Evolutionary conservation across 2,113 vertebrate species (phyloP).

Genomic region (Nycticorax nycticorax): DNA sequence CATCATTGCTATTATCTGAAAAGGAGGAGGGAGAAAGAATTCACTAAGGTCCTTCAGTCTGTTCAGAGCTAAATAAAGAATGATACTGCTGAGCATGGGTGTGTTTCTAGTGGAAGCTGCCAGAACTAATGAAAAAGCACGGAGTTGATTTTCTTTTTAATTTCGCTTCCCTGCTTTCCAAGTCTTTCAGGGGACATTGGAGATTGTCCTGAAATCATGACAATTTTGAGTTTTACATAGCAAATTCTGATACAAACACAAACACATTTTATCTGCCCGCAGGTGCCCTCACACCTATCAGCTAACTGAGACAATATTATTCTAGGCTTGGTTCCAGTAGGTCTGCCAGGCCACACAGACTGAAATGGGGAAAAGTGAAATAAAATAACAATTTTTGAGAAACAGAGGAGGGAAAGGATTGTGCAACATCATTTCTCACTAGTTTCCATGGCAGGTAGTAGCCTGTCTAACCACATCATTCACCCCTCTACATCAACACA

Average conservation of each 20-base stretch:
- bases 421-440: not conserved
- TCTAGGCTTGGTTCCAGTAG: constrained; percentile 38
- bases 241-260: constrained; percentile 1
- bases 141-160: constrained; percentile 35
- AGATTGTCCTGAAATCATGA: constrained; percentile 6
- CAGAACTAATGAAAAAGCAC: constrained; percentile 48
- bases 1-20: constrained; percentile 24
- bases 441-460: not conserved
- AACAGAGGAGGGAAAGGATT: not conserved
- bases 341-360: constrained; percentile 50
- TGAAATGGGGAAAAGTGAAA: constrained; percentile 35
- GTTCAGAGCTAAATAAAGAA: constrained; percentile 64
- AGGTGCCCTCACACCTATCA: constrained; percentile 59
- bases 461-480: not conserved
- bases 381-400: constrained; percentile 21
- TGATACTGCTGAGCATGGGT: constrained; percentile 48
- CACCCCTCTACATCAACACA: not conserved
- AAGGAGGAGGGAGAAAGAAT: constrained; percentile 28
- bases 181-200: not conserved
- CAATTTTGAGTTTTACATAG: not conserved
- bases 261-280: constrained; percentile 34
- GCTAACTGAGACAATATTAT: constrained; percentile 40
- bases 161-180: not conserved
- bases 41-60: constrained; percentile 52
- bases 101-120: constrained; percentile 43